Evolutionary conservation across 2,113 vertebrate species (phyloP), one percentile per base, ranked within the genome.

Genomic region (Siniperca chuatsi): DNA sequence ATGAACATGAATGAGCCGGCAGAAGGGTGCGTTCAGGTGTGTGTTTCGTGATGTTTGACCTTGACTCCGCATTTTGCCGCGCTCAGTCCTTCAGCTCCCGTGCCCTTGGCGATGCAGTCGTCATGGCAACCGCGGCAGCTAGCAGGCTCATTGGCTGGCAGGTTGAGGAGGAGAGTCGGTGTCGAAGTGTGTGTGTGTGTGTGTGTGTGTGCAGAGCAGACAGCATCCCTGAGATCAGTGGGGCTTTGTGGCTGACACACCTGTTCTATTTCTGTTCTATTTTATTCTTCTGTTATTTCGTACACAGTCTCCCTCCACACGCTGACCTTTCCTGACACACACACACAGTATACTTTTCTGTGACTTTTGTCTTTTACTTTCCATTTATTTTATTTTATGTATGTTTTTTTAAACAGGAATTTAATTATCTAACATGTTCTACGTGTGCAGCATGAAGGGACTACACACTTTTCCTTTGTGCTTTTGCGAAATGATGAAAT

Each of bases 81-180:
- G 35, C 55, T 84, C 84, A 21, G 46, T 84, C 78, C 29, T 29
- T 79, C 69, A 21, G 76, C 88, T 84, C 50, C 33, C 4, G 6
- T 81, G 82, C 73, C 86, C 86, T 89, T 83, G 77, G 69, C 70
- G 10, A 83, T 76, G 44, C 23, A 57, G 84, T 92, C 4, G 82
- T 75, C 77, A 87, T 79, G 78, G 88, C 69, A 90, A 87, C 86
- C 48, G 0, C 0, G 0, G 80, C 85, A 86, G 85, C 81, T 57
- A 58, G 82, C n/a, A 68, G 83, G 54, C 82, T 83, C 79, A 85
- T 89, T 89, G 87, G 87, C 73, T 81, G 86, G 55, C 74, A 68
- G 85, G 77, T 61, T 75, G 75, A 69, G 71, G 58, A 70, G 25
- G 58, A 35, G 70, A 58, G 64, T 67, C 33, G n/a, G 33, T 78